These are phyloP conservation scores for Drosophila vallismaia DNA, from an alignment of 2,888 invertebrate species.

Conservation along the genomic window DNA sequence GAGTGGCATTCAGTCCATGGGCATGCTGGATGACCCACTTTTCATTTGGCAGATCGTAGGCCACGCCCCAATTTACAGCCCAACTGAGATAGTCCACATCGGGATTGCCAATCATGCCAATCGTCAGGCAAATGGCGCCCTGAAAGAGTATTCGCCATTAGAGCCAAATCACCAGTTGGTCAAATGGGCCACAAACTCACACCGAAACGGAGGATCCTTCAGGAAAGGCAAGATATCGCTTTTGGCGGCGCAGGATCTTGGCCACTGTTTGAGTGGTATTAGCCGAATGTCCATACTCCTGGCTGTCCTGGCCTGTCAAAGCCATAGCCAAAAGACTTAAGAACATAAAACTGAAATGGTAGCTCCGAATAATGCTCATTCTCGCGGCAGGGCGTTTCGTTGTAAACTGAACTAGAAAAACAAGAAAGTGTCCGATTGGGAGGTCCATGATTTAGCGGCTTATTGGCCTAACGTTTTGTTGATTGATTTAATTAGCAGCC, in stretches of 20 bases:
- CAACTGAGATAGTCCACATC: constrained; percentile 86
- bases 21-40: constrained; percentile 85
- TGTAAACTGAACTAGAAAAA: constrained; percentile 39
- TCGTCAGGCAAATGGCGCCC: constrained; percentile 87
- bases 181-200: constrained; percentile 62
- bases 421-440: neutral
- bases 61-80: constrained; percentile 89
- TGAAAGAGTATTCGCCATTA: constrained; percentile 38
- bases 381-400: constrained; percentile 39
- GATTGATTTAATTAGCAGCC: constrained; percentile 62
- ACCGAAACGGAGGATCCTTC: constrained; percentile 86
- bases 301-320: constrained; percentile 1
- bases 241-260: constrained; percentile 75
- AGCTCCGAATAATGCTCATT: constrained; percentile 44
- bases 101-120: constrained; percentile 86
- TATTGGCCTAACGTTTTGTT: constrained; percentile 57
- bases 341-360: constrained; percentile 14
- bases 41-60: constrained; percentile 87
- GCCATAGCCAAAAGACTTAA: constrained; percentile 13
- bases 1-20: constrained; percentile 72
- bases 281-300: neutral
- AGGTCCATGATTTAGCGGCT: constrained; percentile 29
- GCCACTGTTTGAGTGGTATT: constrained; percentile 48
- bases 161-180: neutral
- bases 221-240: constrained; percentile 85